phyloP scores from a whole-genome alignment of 2,797 vertebrate genomes.

The Coregonus ussuriensis region DNA sequence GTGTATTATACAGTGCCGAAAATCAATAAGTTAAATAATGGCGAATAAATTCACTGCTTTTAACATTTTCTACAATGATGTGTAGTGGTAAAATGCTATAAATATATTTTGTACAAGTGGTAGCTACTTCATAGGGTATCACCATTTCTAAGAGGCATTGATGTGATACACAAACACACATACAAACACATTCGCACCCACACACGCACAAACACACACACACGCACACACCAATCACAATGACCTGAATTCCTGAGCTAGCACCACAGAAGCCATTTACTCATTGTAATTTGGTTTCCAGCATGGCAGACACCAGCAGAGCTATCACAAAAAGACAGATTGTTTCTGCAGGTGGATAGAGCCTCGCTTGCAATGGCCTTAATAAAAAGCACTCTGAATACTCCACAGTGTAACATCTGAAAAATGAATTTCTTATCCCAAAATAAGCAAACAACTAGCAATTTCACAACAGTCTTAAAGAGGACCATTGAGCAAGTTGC shows the following conservation, averaged over 20 bases:
- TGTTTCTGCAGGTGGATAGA: constrained; percentile 61
- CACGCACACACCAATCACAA: constrained; percentile 54
- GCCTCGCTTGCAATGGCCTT: constrained; percentile 34
- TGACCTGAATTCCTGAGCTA: constrained; percentile 63
- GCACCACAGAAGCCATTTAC: constrained; percentile 66
- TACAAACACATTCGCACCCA: neutral
- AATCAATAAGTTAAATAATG: neutral
- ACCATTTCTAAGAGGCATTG: constrained; percentile 34
- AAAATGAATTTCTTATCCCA: neutral
- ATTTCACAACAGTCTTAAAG: constrained; percentile 20
- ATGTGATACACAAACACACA: constrained; percentile 5
- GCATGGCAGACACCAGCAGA: constrained; percentile 64
- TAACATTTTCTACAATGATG: neutral
- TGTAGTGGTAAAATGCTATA: neutral
- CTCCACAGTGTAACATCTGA: constrained; percentile 28
- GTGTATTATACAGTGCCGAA: neutral
- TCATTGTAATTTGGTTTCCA: constrained; percentile 74
- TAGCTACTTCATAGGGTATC: constrained; percentile 8
- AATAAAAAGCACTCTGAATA: constrained; percentile 36
- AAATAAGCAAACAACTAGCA: constrained; percentile 33
- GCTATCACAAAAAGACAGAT: constrained; percentile 64
- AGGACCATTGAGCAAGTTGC: neutral
- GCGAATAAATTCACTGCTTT: neutral
- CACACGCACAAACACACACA: constrained; percentile 48
- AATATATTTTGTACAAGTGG: neutral